Evolutionary conservation across 2,797 vertebrate genomes (phyloP).

Genomic region (Gambusia yucatana): DNA sequence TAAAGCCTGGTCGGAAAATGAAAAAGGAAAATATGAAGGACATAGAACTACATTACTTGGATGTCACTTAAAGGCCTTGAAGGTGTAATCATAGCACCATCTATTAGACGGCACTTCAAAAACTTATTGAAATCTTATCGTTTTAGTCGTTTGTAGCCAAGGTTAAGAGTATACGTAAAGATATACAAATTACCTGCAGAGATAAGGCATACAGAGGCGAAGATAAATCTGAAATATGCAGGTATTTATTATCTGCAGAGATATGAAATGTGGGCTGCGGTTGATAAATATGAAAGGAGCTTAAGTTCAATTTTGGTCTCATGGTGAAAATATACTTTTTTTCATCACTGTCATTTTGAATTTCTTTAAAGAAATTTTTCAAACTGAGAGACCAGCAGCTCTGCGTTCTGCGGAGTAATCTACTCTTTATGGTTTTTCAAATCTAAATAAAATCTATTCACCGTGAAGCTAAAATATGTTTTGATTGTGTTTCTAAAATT

Average conservation of each 20-base stretch:
- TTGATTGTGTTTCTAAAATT: neutral
- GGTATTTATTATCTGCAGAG: conserved; percentile 50
- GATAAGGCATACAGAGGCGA: conserved; percentile 46
- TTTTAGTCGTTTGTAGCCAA: conserved; percentile 29
- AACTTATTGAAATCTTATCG: conserved; percentile 47
- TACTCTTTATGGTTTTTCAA: neutral
- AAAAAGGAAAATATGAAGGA: neutral
- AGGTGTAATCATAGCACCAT: conserved; percentile 36
- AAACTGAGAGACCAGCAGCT: neutral
- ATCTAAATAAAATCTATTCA: neutral
- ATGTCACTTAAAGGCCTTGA: conserved; percentile 40
- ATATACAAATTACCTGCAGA: conserved; percentile 44
- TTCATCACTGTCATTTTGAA: neutral
- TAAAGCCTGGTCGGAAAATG: conserved; percentile 20
- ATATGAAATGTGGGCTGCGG: conserved; percentile 40
- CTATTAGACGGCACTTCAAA: conserved; percentile 40
- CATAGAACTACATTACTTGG: conserved; percentile 12
- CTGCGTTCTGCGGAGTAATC: neutral
- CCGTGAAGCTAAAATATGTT: neutral
- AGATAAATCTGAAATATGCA: conserved; percentile 55
- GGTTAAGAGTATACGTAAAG: conserved; percentile 64
- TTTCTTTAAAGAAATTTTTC: neutral
- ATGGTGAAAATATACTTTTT: neutral
- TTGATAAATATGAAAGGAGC: conserved; percentile 44
- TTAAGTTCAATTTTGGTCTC: neutral